Evolutionary conservation across 2,888 invertebrate species (phyloP).

Genomic region (Esperia sulphurella): DNA sequence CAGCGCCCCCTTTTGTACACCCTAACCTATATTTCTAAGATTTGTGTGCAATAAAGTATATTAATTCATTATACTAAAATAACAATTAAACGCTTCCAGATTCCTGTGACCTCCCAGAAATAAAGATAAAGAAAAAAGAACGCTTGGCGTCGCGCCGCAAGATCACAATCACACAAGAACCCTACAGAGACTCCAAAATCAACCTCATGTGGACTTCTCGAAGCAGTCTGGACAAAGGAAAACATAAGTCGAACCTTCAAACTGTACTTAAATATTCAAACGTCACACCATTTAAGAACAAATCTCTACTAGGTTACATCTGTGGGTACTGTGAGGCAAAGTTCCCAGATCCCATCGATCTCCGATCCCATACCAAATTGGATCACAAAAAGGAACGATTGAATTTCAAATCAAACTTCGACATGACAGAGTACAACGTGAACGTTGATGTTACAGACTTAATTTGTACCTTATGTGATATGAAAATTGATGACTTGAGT

Average conservation of each 20-base stretch:
- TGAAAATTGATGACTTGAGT: conserved; percentile 32
- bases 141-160: conserved; percentile 19
- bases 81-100: conserved; percentile 24
- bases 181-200: conserved; percentile 23
- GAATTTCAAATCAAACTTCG: conserved; percentile 40
- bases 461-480: conserved; percentile 41
- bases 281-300: conserved; percentile 55
- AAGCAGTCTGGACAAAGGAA: conserved; percentile 33
- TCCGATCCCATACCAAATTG: conserved; percentile 36
- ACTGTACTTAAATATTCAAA: conserved; percentile 55
- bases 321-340: conserved; percentile 54
- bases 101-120: conserved; percentile 25
- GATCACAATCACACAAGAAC: conserved; percentile 25
- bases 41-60: too few relatives aligned
- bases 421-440: conserved; percentile 45
- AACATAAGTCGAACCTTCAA: conserved; percentile 51
- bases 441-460: conserved; percentile 49
- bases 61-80: too few relatives aligned
- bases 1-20: too few relatives aligned
- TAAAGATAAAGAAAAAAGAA: conserved; percentile 18
- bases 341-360: conserved; percentile 51
- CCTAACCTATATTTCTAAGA: too few relatives aligned
- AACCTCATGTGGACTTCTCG: conserved; percentile 34
- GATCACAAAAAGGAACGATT: conserved; percentile 41
- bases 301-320: conserved; percentile 46